Percentiles rank a stretch among this genome's conserved stretches.
phyloP scores from a whole-genome alignment of 2,888 invertebrate species.

The Temnothorax unifasciatus region DNA sequence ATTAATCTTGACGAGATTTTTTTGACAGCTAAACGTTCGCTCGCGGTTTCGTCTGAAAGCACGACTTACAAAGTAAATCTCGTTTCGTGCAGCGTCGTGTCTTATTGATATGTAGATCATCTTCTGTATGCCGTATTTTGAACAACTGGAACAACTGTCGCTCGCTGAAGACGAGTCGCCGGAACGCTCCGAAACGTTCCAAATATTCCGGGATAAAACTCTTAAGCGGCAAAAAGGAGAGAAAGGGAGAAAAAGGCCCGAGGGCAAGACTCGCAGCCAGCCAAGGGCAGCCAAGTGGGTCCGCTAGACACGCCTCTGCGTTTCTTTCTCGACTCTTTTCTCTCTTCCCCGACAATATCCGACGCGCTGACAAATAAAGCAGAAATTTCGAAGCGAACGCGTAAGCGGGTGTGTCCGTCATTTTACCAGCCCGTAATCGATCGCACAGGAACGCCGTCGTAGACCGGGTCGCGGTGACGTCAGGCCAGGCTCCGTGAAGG shows the following conservation, averaged over 20 bases:
- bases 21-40: conserved; percentile 30
- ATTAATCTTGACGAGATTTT: conserved; percentile 59
- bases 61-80: not conserved
- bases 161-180: conserved; percentile 24
- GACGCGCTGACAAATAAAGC: conserved; percentile 27
- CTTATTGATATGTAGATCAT: conserved; percentile 64
- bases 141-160: conserved; percentile 39
- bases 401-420: conserved; percentile 6
- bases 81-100: not conserved
- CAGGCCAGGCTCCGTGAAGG: conserved; percentile 53
- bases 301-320: conserved; percentile 68
- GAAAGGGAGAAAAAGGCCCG: conserved; percentile 35
- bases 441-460: not conserved
- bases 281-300: conserved; percentile 79
- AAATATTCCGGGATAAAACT: conserved; percentile 25
- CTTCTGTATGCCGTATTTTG: not conserved
- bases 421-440: conserved; percentile 25
- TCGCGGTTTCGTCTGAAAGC: conserved; percentile 26
- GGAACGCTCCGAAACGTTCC: conserved; percentile 14
- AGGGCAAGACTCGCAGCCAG: conserved; percentile 62
- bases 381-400: conserved; percentile 32
- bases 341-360: conserved; percentile 21
- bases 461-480: conserved; percentile 58
- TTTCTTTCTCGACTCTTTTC: conserved; percentile 44
- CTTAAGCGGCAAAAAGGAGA: conserved; percentile 35